These are phyloP conservation scores for Tenthredo amoena DNA, from an alignment of 2,888 invertebrate species.

Conservation along the genomic window DNA sequence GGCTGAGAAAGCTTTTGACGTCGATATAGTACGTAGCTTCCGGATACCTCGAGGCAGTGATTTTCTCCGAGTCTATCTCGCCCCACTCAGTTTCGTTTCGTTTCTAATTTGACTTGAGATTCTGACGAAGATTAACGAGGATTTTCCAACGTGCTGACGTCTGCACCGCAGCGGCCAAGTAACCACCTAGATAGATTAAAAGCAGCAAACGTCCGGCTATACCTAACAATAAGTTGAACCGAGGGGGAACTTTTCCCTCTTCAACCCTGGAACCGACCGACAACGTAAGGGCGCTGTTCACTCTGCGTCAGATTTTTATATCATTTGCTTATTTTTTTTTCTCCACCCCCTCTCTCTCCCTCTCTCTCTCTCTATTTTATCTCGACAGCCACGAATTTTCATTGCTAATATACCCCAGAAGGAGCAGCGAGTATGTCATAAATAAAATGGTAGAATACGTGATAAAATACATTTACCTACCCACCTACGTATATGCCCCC, in stretches of 20 bases:
- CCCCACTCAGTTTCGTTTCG: background rate
- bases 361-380: background rate
- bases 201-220: slow-evolving; percentile 4
- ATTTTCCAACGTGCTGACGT: background rate
- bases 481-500: background rate
- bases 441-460: slow-evolving; percentile 25
- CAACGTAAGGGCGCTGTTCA: background rate
- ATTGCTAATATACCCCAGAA: background rate
- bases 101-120: slow-evolving; percentile 28
- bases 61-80: slow-evolving; percentile 6
- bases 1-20: background rate
- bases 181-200: background rate
- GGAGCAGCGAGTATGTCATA: background rate
- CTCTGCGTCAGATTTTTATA: background rate
- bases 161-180: slow-evolving; percentile 13
- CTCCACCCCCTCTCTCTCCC: background rate
- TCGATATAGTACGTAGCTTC: background rate
- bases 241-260: background rate
- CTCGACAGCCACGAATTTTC: background rate
- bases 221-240: slow-evolving; percentile 1
- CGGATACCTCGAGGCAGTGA: slow-evolving; percentile 22
- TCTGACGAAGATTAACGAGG: slow-evolving; percentile 39
- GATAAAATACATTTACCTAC: slow-evolving; percentile 27
- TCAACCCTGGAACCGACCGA: background rate
- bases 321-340: background rate